Conservation (phyloP, 1,140 invertebrate species). For the Carcinoscorpius rotundicauda region DNA sequence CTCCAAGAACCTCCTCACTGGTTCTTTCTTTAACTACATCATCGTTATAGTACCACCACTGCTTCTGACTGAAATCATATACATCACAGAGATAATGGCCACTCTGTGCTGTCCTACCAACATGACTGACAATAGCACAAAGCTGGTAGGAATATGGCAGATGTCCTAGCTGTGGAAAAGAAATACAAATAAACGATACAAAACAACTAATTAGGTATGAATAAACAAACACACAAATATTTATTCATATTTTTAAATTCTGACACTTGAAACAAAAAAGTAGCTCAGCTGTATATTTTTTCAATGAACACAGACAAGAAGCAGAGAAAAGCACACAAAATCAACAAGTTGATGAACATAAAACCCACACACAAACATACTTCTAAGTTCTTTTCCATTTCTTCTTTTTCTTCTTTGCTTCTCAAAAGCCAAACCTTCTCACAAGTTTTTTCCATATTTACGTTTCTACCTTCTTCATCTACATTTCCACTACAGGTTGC, state of each 20-base stretch:
- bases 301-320: too few relatives aligned
- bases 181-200: too few relatives aligned
- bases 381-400: not conserved
- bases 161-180: not conserved
- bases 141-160: conserved; percentile 1
- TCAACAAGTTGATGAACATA: too few relatives aligned
- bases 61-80: not conserved
- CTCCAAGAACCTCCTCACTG: not conserved
- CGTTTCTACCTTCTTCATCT: too few relatives aligned
- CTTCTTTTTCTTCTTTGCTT: not conserved
- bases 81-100: conserved; percentile 2
- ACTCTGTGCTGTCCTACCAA: not conserved
- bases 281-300: too few relatives aligned
- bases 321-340: too few relatives aligned
- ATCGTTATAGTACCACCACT: not conserved
- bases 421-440: not conserved
- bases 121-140: not conserved
- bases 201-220: too few relatives aligned
- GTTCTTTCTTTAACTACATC: not conserved
- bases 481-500: too few relatives aligned
- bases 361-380: not conserved
- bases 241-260: too few relatives aligned
- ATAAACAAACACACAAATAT: too few relatives aligned
- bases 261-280: too few relatives aligned
- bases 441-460: too few relatives aligned